Conservation (phyloP, 2,113 vertebrate genomes). For the Choloepus hoffmanni region DNA sequence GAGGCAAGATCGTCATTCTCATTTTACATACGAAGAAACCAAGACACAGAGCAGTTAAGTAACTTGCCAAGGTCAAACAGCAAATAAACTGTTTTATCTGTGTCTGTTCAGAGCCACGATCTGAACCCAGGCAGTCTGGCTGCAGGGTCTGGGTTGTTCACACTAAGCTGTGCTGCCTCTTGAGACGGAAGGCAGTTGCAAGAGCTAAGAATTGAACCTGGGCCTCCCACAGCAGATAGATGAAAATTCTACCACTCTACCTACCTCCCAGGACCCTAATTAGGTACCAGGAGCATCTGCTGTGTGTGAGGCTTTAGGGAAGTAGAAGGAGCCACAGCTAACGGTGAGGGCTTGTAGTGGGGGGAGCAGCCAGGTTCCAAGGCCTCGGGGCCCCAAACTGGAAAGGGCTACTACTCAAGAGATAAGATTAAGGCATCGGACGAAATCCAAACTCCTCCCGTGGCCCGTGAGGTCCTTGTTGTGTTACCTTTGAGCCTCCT, state of each 20-base stretch:
- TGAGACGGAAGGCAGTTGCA: not conserved
- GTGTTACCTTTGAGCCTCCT: not conserved
- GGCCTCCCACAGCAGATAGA: not conserved
- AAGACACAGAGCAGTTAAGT: not conserved
- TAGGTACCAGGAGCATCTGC: not conserved
- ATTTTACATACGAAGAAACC: not conserved
- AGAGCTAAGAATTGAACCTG: not conserved
- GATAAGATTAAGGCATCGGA: not conserved
- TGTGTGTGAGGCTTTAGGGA: not conserved
- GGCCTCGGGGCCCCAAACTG: not conserved
- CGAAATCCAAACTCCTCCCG: not conserved
- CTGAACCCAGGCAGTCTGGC: not conserved
- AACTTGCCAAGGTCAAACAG: not conserved
- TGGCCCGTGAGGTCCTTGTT: not conserved
- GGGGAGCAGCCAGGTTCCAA: not conserved
- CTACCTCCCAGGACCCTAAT: not conserved
- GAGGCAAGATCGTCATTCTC: not conserved
- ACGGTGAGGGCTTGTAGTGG: not conserved
- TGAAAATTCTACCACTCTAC: not conserved
- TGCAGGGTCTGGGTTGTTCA: not conserved
- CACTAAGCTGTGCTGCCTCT: not conserved
- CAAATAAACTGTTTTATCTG: not conserved
- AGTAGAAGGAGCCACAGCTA: not conserved
- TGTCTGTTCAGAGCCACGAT: not conserved
- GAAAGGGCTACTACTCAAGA: not conserved